Evolutionary conservation across 1,140 invertebrate genomes (phyloP).

Genomic region (Temnothorax nylanderi): DNA sequence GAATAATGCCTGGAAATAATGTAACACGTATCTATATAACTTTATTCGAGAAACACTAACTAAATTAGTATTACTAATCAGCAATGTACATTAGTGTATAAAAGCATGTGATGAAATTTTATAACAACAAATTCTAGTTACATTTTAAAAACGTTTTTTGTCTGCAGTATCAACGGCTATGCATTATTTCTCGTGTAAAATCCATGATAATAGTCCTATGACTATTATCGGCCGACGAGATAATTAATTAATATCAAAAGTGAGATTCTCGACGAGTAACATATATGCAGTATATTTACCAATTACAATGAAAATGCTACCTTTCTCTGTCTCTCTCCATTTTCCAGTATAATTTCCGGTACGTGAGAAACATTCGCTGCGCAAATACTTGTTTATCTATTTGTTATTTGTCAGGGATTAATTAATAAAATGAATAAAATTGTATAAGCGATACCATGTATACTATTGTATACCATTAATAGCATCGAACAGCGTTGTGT

Average conservation of each 20-base stretch:
- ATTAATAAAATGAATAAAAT: slow-evolving; percentile 18
- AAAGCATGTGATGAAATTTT: background rate
- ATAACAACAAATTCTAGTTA: background rate
- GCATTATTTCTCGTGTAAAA: background rate
- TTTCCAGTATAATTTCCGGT: background rate
- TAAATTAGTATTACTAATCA: background rate
- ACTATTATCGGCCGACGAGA: background rate
- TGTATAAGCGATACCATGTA: background rate
- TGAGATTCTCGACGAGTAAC: background rate
- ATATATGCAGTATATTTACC: background rate
- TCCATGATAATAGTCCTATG: background rate
- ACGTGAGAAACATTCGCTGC: background rate
- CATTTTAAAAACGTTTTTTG: background rate
- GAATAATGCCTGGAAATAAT: background rate
- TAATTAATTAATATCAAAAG: slow-evolving; percentile 50
- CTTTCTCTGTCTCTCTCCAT: background rate
- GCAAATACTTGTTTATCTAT: slow-evolving; percentile 35
- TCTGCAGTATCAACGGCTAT: background rate
- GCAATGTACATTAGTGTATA: background rate
- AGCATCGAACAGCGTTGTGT: background rate
- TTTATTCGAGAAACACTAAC: background rate
- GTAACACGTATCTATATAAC: background rate
- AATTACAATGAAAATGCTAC: slow-evolving; percentile 19
- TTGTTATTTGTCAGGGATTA: slow-evolving; percentile 17
- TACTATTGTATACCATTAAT: background rate